phyloP scores from a whole-genome alignment of 1,140 invertebrate genomes.

The Solenopsis invicta region DNA sequence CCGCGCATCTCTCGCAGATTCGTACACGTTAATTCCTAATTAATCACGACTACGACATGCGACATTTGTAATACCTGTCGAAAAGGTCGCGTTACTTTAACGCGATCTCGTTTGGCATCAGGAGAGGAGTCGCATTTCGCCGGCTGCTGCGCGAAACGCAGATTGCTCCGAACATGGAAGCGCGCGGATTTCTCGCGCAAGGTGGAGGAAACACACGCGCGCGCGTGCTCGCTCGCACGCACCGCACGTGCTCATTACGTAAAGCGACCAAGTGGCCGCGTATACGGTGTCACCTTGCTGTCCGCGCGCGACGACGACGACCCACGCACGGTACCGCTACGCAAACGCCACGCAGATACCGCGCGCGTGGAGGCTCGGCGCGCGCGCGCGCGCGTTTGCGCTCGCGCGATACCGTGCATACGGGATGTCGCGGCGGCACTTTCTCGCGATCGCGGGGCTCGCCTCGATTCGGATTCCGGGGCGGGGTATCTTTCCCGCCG shows the following conservation, averaged over 20 bases:
- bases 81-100: not conserved
- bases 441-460: not conserved
- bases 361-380: not conserved
- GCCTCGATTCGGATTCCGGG: not conserved
- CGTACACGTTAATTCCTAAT: not conserved
- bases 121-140: no score
- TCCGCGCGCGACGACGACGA: constrained; percentile 61
- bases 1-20: not conserved
- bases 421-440: constrained; percentile 4
- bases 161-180: constrained; percentile 29
- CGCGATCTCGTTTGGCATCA: no score
- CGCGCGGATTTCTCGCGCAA: constrained; percentile 15
- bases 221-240: not conserved
- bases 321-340: constrained; percentile 81
- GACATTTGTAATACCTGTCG: not conserved
- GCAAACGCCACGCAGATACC: constrained; percentile 73
- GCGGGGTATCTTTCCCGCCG: not conserved
- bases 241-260: constrained; percentile 68
- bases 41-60: not conserved
- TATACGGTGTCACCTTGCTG: constrained; percentile 79
- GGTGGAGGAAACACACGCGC: constrained; percentile 18
- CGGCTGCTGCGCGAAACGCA: not conserved
- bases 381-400: no score
- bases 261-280: constrained; percentile 70
- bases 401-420: not conserved